Conservation (phyloP, 2,888 invertebrate genomes). For the Oligia latruncula region DNA sequence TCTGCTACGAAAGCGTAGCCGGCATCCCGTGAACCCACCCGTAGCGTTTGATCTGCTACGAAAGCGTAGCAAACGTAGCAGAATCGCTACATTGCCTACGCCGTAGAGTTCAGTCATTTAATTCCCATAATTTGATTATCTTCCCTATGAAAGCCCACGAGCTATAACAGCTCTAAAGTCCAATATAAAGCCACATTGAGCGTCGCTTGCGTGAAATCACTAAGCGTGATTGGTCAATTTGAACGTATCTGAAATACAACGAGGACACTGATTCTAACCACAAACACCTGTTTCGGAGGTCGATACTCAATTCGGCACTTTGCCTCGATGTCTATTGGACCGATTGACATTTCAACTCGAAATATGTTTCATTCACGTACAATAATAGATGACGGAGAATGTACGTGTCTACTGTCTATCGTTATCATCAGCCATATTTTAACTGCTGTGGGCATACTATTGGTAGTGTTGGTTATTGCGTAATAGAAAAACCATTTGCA, state of each 20-base stretch:
- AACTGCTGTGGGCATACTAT: too few relatives aligned
- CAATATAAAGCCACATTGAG: constrained; percentile 22
- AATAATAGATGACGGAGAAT: not conserved
- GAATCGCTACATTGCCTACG: constrained; percentile 27
- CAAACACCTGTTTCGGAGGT: constrained; percentile 40
- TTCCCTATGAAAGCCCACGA: not conserved
- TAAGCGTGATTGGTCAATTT: constrained; percentile 30
- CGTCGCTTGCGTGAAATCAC: constrained; percentile 36
- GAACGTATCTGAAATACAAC: constrained; percentile 19
- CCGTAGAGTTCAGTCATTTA: constrained; percentile 19
- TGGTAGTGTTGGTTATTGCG: too few relatives aligned
- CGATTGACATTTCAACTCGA: not conserved
- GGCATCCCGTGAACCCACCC: not conserved
- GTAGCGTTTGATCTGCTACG: constrained; percentile 22
- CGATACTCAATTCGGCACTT: constrained; percentile 32
- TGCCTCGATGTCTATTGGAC: constrained; percentile 1
- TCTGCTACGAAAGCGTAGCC: constrained; percentile 36
- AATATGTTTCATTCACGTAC: not conserved
- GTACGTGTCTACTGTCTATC: too few relatives aligned
- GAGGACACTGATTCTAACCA: constrained; percentile 25
- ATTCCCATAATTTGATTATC: not conserved
- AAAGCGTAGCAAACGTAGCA: constrained; percentile 18
- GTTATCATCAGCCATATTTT: not conserved
- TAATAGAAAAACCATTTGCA: too few relatives aligned
- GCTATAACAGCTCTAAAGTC: not conserved